phyloP scores from a whole-genome alignment of 2,113 vertebrate species.

The Lycaon pictus region DNA sequence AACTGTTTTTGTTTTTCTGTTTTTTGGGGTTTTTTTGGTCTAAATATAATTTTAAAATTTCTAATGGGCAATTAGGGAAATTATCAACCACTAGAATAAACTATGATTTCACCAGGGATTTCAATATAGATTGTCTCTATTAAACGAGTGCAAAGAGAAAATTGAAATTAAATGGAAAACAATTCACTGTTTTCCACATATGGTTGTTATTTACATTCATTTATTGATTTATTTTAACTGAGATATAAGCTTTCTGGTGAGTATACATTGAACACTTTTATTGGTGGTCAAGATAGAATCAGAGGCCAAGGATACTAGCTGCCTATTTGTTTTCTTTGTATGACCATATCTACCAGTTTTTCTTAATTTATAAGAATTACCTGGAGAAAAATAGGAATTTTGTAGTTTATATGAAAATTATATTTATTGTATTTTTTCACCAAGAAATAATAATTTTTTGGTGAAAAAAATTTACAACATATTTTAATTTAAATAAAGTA shows the following conservation, averaged over 20 bases:
- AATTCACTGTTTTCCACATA: conserved; percentile 44
- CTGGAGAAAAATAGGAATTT: conserved; percentile 54
- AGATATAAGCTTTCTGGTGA: conserved; percentile 48
- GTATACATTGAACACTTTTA: conserved; percentile 35
- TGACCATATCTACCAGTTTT: not conserved
- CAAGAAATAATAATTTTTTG: conserved; percentile 51
- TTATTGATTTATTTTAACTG: conserved; percentile 57
- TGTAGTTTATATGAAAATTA: conserved; percentile 56
- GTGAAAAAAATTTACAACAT: conserved; percentile 79
- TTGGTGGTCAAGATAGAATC: not conserved
- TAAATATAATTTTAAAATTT: not conserved
- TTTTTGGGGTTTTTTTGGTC: not conserved
- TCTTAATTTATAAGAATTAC: conserved; percentile 46
- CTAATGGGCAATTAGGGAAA: conserved; percentile 54
- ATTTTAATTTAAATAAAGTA: conserved; percentile 84
- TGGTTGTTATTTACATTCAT: conserved; percentile 73
- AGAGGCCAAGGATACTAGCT: not conserved
- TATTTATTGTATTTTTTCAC: too few species aligned
- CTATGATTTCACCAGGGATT: not conserved
- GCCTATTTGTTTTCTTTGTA: not conserved
- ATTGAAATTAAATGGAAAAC: conserved; percentile 54
- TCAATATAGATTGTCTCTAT: not conserved
- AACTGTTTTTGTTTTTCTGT: not conserved
- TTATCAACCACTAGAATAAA: conserved; percentile 43
- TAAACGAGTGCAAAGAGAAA: conserved; percentile 56